Conservation (phyloP, 2,888 invertebrate genomes). For the Thymelicus acteon region DNA sequence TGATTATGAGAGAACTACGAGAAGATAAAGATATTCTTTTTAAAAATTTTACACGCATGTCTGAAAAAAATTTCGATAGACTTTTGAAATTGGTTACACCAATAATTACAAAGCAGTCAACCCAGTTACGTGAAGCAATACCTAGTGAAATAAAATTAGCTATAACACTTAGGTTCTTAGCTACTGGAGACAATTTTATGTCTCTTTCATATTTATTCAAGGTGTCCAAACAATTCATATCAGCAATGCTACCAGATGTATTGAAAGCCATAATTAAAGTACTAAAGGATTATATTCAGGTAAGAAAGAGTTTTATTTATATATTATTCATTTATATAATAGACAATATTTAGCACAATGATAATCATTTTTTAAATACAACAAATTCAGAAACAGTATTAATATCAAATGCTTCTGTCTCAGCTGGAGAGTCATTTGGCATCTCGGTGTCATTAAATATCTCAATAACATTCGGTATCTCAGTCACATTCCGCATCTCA, state of each 20-base stretch:
- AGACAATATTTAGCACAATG: no score
- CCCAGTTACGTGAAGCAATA: conserved; percentile 9
- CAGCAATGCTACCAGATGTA: conserved; percentile 21
- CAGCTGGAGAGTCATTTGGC: neutral
- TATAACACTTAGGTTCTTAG: conserved; percentile 21
- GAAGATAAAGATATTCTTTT: neutral
- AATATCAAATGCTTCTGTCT: neutral
- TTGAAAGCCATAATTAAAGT: conserved; percentile 28
- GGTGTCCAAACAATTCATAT: conserved; percentile 12
- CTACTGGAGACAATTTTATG: conserved; percentile 11
- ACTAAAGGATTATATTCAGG: conserved; percentile 38
- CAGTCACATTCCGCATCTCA: conserved; percentile 35
- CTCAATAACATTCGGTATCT: conserved; percentile 34
- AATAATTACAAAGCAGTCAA: conserved; percentile 21
- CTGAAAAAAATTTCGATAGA: conserved; percentile 23
- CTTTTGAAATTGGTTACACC: conserved; percentile 23
- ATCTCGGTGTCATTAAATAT: conserved; percentile 27
- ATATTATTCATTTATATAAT: conserved; percentile 1
- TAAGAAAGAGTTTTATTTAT: conserved; percentile 8
- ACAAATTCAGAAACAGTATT: conserved; percentile 12
- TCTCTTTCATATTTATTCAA: conserved; percentile 16
- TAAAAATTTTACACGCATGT: conserved; percentile 30
- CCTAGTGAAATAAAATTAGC: conserved; percentile 16
- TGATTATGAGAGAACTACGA: neutral
- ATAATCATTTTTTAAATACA: conserved; percentile 18